A percentile compares a stretch with the other conserved stretches of the same genome.
Conservation (phyloP, 2,888 invertebrate species). For the Leptinotarsa tumamoca region DNA sequence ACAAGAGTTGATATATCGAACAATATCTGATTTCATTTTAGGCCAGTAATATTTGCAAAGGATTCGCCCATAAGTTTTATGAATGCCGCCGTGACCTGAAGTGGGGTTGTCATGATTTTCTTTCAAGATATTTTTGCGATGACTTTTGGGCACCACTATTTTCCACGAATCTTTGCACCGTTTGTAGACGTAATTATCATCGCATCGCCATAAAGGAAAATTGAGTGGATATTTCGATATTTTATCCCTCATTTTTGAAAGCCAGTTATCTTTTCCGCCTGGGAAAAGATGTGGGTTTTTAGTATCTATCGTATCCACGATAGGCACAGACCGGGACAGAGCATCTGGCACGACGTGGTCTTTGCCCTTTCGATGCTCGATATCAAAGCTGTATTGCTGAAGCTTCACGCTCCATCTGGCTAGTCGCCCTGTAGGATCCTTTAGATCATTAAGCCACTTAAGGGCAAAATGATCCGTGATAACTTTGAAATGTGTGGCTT, state of each 20-base stretch:
- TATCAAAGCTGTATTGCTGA: constrained; percentile 24
- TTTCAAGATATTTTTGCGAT: constrained; percentile 2
- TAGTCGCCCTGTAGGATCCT: constrained; percentile 29
- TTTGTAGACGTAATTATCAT: not conserved
- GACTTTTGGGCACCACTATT: constrained; percentile 3
- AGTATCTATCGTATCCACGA: not conserved
- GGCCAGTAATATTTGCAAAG: constrained; percentile 34
- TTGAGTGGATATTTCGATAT: not conserved
- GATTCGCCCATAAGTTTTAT: not conserved
- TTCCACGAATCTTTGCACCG: constrained; percentile 24
- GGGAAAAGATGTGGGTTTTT: not conserved
- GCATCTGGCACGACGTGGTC: constrained; percentile 19
- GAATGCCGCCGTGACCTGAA: constrained; percentile 17
- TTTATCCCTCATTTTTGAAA: constrained; percentile 7
- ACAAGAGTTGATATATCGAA: constrained; percentile 2
- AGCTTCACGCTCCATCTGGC: constrained; percentile 22
- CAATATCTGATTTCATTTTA: constrained; percentile 15
- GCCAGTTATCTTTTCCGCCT: constrained; percentile 23
- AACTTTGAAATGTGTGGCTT: constrained; percentile 41
- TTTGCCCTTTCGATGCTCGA: not conserved
- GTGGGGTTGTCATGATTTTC: constrained; percentile 25
- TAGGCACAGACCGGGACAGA: constrained; percentile 9
- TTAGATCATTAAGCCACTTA: constrained; percentile 21
- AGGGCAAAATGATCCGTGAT: constrained; percentile 34
- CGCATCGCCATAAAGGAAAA: constrained; percentile 5